Conservation (phyloP, 2,797 vertebrate species). For the Microctenopoma lineatum region DNA sequence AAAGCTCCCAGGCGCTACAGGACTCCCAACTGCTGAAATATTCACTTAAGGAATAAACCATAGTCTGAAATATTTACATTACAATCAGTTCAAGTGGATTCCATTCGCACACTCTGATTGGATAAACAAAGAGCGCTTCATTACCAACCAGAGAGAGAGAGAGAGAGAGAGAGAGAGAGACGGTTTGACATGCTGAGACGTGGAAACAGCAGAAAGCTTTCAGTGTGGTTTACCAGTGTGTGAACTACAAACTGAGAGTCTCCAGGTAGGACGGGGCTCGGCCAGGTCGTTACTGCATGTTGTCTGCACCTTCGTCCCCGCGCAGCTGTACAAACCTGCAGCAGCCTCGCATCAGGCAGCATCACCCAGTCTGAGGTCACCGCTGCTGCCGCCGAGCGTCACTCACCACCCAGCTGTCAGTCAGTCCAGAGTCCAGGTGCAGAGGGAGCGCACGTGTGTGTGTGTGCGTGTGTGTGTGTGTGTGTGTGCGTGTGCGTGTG, state of each 20-base stretch:
- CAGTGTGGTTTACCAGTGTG: neutral
- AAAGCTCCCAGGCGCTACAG: conserved; percentile 14
- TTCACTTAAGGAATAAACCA: conserved; percentile 44
- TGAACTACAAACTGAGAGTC: neutral
- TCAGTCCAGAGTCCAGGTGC: conserved; percentile 43
- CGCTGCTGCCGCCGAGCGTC: conserved; percentile 45
- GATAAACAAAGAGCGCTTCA: conserved; percentile 34
- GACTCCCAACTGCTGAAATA: conserved; percentile 41
- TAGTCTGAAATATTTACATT: conserved; percentile 56
- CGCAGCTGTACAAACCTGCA: conserved; percentile 70
- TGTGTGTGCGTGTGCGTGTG: neutral
- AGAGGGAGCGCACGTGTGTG: neutral
- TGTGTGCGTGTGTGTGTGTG: neutral
- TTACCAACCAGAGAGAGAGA: conserved; percentile 6
- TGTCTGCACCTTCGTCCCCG: conserved; percentile 45
- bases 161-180: neutral
- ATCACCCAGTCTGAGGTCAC: conserved; percentile 57
- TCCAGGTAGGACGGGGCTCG: conserved; percentile 10
- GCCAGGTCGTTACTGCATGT: conserved; percentile 67
- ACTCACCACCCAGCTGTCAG: conserved; percentile 42
- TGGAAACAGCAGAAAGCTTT: neutral
- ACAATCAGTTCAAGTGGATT: conserved; percentile 44
- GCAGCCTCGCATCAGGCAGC: conserved; percentile 28
- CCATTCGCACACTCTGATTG: conserved; percentile 28
- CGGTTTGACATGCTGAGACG: conserved; percentile 7